These are phyloP conservation scores for Brachycybe producta DNA, from an alignment of 2,888 invertebrate species.

Conservation along the genomic window DNA sequence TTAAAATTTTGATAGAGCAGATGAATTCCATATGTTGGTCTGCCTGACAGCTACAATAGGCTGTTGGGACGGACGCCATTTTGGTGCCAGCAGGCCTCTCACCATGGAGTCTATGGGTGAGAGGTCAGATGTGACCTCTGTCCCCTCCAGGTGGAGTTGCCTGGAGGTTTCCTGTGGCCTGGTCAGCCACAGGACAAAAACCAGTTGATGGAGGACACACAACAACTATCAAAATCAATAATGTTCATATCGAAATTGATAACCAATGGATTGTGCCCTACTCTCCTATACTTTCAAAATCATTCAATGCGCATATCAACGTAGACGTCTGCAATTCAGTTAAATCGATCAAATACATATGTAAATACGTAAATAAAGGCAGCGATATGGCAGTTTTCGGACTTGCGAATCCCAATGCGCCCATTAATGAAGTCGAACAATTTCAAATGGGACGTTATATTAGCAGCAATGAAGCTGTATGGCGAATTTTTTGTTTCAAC, in stretches of 20 bases:
- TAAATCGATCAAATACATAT: slow-evolving; percentile 33
- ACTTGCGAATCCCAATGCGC: background rate
- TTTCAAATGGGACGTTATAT: slow-evolving; percentile 29
- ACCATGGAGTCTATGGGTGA: no score
- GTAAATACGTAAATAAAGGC: slow-evolving; percentile 25
- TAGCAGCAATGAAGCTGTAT: slow-evolving; percentile 30
- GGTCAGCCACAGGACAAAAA: slow-evolving; percentile 26
- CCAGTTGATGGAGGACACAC: slow-evolving; percentile 26
- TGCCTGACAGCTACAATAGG: no score
- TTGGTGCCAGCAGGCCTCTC: no score
- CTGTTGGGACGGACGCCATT: no score
- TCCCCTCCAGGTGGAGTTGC: no score
- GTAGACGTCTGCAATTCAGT: slow-evolving; percentile 32
- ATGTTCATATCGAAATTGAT: slow-evolving; percentile 1
- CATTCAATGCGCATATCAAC: slow-evolving; percentile 22
- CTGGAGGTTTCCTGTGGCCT: no score
- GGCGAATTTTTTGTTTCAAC: slow-evolving; percentile 28
- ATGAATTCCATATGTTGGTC: no score
- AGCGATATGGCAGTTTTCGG: slow-evolving; percentile 18
- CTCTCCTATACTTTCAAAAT: slow-evolving; percentile 22
- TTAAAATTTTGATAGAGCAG: no score
- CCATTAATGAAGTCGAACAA: slow-evolving; percentile 23
- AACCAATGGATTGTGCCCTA: slow-evolving; percentile 22
- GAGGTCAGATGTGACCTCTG: no score
- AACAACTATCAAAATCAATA: background rate